Evolutionary conservation across 2,888 invertebrate genomes (phyloP).

Genomic region (Pecten maximus): DNA sequence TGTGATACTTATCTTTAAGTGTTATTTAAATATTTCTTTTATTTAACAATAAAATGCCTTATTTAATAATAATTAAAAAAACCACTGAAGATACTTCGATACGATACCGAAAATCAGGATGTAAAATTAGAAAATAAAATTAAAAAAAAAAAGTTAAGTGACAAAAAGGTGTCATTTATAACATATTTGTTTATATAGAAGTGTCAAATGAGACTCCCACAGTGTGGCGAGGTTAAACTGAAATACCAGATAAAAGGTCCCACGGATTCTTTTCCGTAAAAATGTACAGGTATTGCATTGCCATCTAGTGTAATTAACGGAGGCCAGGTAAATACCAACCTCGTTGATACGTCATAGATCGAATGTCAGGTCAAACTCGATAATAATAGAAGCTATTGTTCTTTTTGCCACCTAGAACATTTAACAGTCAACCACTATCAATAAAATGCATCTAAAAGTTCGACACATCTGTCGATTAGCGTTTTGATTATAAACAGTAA

Average conservation of each 20-base stretch:
- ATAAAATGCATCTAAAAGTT: background rate
- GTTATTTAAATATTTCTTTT: background rate
- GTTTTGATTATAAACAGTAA: constrained; percentile 3
- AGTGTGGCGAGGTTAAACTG: background rate
- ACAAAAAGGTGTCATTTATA: background rate
- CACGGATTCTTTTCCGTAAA: background rate
- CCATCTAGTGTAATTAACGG: background rate
- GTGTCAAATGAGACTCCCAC: background rate
- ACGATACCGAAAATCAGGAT: too few relatives aligned
- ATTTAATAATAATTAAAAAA: background rate
- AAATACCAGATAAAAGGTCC: background rate
- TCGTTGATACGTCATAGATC: background rate
- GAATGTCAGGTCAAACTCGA: background rate
- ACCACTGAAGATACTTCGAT: background rate
- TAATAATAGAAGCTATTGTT: background rate
- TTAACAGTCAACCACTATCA: background rate
- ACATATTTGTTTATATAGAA: background rate
- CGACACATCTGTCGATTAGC: background rate
- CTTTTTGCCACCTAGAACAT: background rate
- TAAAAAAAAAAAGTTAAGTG: background rate
- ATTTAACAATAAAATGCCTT: background rate
- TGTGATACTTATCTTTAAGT: background rate
- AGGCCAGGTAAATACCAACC: background rate
- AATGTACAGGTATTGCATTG: constrained; percentile 18
- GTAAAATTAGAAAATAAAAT: background rate